Percentiles rank a stretch among this genome's conserved stretches.
phyloP scores from a whole-genome alignment of 2,797 vertebrate species.

The Dendrocincla fuliginosa region DNA sequence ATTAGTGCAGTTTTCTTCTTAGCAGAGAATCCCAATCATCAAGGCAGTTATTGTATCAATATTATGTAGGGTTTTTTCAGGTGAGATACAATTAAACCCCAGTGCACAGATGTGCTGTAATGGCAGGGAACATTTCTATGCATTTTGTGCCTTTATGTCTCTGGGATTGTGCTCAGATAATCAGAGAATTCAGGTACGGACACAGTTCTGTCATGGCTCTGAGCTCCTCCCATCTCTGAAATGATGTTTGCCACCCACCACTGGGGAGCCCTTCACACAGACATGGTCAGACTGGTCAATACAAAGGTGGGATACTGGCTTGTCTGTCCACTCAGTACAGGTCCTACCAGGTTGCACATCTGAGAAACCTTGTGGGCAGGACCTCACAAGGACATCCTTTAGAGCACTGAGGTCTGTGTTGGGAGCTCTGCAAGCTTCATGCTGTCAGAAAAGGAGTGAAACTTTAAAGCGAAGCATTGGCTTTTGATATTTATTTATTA shows the following conservation, averaged over 20 bases:
- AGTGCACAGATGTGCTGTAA: neutral
- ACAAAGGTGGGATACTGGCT: neutral
- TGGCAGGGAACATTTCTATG: neutral
- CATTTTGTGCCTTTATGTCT: neutral
- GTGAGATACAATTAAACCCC: neutral
- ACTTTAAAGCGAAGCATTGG: neutral
- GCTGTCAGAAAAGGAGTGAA: neutral
- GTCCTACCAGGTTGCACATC: neutral
- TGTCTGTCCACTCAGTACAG: neutral
- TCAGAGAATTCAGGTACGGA: neutral
- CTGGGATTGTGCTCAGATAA: neutral
- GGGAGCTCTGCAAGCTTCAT: neutral
- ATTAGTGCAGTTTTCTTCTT: neutral
- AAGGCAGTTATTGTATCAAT: neutral
- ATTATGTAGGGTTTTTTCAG: neutral
- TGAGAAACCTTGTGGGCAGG: neutral
- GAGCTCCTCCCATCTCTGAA: neutral
- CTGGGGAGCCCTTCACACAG: neutral
- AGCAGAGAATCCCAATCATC: neutral
- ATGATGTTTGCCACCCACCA: neutral
- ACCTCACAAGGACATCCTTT: neutral
- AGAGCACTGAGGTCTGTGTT: neutral
- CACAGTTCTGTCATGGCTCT: neutral
- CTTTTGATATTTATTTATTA: neutral
- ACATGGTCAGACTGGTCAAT: rapidly evolving